A percentile compares a stretch with the other conserved stretches of the same genome.
These are phyloP conservation scores for Elysia crispata DNA, from an alignment of 2,888 invertebrate species.

Conservation along the genomic window DNA sequence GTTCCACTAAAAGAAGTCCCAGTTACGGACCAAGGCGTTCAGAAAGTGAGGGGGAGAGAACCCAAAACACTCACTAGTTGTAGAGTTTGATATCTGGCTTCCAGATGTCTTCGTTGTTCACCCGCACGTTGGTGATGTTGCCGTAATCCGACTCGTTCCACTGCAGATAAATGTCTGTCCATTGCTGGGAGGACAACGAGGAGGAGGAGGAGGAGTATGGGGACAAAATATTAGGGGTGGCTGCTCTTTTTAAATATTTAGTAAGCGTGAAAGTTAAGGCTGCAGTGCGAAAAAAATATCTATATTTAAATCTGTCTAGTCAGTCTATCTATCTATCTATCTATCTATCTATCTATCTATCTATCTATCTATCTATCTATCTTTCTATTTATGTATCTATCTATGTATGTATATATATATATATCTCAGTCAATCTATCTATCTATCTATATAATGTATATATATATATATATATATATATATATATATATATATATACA, in stretches of 20 bases:
- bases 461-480: background rate
- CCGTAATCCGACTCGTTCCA: slow-evolving; percentile 67
- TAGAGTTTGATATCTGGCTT: slow-evolving; percentile 71
- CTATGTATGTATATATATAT: background rate
- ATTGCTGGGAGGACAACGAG: slow-evolving; percentile 54
- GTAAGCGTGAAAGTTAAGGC: no score
- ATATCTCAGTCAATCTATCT: no score
- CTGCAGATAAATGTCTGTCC: slow-evolving; percentile 68
- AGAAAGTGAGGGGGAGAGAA: no score
- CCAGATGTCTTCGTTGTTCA: slow-evolving; percentile 68
- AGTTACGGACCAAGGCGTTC: no score
- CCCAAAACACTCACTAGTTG: slow-evolving; percentile 66
- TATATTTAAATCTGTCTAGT: no score
- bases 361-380: background rate
- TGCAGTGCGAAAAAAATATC: no score
- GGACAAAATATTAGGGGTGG: no score
- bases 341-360: background rate
- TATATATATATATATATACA: background rate
- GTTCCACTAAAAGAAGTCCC: no score
- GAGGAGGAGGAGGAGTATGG: no score
- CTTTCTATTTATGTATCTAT: background rate
- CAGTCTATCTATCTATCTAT: background rate
- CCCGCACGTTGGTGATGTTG: slow-evolving; percentile 67
- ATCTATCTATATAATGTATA: no score
- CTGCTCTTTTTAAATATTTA: no score